A percentile compares a stretch with the other conserved stretches of the same genome.
phyloP scores from a whole-genome alignment of 2,797 vertebrate species.

The Phylloscopus collybita region DNA sequence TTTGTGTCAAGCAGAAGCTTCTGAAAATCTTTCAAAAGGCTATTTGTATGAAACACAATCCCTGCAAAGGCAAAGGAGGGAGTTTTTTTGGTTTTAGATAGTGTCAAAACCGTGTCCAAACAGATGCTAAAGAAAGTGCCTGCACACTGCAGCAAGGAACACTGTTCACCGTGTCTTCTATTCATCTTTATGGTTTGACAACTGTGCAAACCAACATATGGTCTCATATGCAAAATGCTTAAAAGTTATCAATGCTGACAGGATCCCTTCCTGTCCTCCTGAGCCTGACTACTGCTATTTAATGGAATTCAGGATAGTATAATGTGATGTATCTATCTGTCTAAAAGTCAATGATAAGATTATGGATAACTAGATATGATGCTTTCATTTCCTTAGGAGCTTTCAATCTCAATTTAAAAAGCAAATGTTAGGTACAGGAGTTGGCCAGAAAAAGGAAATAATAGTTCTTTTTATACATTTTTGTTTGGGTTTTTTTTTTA shows the following conservation, averaged over 20 bases:
- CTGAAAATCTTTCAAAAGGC: background rate
- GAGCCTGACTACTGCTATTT: background rate
- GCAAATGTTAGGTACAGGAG: background rate
- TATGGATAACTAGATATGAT: background rate
- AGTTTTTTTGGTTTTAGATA: background rate
- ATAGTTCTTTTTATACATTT: background rate
- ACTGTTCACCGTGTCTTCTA: background rate
- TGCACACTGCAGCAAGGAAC: background rate
- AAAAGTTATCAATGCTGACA: background rate
- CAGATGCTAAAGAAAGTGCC: background rate
- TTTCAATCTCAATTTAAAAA: background rate
- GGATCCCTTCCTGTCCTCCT: background rate
- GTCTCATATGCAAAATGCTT: background rate
- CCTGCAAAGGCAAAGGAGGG: background rate
- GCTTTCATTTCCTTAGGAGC: background rate
- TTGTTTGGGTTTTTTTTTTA: accelerated
- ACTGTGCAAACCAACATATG: background rate
- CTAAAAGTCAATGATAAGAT: background rate
- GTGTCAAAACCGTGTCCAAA: background rate
- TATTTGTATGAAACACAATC: background rate
- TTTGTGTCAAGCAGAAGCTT: background rate
- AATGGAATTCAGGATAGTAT: background rate
- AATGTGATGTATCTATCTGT: no score
- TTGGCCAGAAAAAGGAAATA: background rate
- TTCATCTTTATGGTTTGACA: background rate